Conservation (phyloP, 2,113 vertebrate species). For the Rhinolophus sinicus region DNA sequence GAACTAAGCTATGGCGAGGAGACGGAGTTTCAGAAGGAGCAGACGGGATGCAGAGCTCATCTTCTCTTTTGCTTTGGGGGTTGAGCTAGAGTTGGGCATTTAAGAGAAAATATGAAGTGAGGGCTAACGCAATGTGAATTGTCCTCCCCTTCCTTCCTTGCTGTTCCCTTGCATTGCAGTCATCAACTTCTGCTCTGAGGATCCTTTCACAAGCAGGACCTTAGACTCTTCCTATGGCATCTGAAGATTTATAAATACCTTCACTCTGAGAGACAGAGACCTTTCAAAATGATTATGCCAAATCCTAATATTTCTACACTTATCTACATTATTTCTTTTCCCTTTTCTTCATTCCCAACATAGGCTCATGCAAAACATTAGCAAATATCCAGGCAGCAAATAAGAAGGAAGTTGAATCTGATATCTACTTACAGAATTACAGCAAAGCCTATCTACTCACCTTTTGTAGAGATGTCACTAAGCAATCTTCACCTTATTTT, state of each 20-base stretch:
- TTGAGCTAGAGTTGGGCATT: not conserved
- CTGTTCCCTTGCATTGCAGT: not conserved
- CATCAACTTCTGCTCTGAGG: not conserved
- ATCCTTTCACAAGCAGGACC: not conserved
- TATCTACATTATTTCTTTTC: not conserved
- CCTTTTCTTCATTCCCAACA: not conserved
- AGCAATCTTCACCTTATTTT: constrained; percentile 13
- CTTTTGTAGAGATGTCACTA: not conserved
- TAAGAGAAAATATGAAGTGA: not conserved
- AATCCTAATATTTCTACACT: constrained; percentile 10
- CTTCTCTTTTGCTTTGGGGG: not conserved
- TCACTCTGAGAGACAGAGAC: not conserved
- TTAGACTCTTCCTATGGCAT: not conserved
- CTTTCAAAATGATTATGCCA: constrained; percentile 17
- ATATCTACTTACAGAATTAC: not conserved
- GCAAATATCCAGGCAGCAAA: not conserved
- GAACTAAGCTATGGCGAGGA: not conserved
- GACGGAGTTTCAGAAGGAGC: not conserved
- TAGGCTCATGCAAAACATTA: not conserved
- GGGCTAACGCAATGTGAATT: not conserved
- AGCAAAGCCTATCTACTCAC: not conserved
- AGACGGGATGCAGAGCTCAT: not conserved
- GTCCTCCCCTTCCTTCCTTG: not conserved
- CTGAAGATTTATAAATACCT: not conserved
- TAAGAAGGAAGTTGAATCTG: not conserved